Percentiles rank a stretch among this genome's conserved stretches.
Conservation (phyloP, 2,113 vertebrate species). For the Phoxinus phoxinus region DNA sequence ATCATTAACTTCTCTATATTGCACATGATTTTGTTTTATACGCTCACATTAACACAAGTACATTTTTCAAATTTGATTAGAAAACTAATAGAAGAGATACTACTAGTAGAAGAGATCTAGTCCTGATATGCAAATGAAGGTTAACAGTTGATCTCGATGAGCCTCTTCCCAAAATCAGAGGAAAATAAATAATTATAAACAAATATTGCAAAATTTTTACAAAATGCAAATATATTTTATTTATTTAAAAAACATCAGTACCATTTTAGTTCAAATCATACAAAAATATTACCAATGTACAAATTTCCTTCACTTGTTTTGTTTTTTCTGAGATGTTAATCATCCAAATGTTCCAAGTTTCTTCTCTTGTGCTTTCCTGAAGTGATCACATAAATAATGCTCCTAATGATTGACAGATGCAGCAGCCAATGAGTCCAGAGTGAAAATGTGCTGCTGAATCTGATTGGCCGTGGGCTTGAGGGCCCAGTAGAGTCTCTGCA, state of each 20-base stretch:
- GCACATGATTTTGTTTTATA: background rate
- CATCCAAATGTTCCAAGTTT: background rate
- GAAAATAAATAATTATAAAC: background rate
- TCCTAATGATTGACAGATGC: background rate
- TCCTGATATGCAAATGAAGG: background rate
- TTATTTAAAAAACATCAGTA: background rate
- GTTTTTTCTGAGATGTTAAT: background rate
- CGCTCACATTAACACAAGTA: background rate
- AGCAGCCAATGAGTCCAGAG: conserved; percentile 51
- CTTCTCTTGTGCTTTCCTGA: conserved; percentile 20
- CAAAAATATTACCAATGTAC: background rate
- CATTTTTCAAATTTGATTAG: background rate
- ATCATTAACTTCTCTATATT: background rate
- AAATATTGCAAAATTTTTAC: background rate
- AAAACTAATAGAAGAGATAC: background rate
- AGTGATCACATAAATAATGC: conserved; percentile 50
- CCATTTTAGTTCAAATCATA: background rate
- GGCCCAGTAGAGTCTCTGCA: conserved; percentile 54
- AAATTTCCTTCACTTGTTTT: background rate
- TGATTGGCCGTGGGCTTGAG: conserved; percentile 47
- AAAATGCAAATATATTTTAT: background rate
- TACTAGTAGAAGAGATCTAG: background rate
- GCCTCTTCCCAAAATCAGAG: background rate
- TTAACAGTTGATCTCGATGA: background rate
- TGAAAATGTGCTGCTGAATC: conserved; percentile 62